Conservation (phyloP, 2,113 vertebrate genomes). For the Myotis brandtii region DNA sequence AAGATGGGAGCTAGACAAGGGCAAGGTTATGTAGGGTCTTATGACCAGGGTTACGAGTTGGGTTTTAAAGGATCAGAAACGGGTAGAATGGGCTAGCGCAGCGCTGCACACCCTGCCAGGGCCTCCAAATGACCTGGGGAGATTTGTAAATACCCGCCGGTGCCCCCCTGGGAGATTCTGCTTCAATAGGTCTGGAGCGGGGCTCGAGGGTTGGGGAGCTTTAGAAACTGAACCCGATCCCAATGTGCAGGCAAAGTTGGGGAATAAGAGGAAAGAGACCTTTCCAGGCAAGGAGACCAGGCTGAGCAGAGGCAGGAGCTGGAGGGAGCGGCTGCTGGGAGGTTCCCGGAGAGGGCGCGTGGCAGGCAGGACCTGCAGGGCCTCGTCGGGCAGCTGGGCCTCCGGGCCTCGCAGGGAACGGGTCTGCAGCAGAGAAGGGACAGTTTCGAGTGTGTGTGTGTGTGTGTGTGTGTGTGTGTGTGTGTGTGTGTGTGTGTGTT, state of each 20-base stretch:
- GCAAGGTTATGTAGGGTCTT: too few species aligned
- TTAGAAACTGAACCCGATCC: background rate
- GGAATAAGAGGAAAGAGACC: too few species aligned
- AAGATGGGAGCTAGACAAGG: too few species aligned
- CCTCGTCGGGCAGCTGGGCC: too few species aligned
- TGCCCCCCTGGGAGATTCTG: background rate
- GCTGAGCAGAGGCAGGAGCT: background rate
- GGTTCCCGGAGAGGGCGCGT: background rate
- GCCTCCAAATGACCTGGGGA: background rate
- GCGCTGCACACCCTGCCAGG: background rate
- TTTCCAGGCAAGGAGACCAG: too few species aligned
- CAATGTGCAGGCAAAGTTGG: background rate
- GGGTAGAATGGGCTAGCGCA: background rate
- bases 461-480: too few species aligned
- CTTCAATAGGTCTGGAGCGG: rapidly evolving
- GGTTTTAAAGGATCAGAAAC: too few species aligned
- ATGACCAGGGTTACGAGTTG: too few species aligned
- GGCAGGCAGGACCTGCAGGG: background rate
- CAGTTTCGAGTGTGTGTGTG: background rate
- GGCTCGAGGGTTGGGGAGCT: background rate
- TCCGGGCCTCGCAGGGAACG: rapidly evolving
- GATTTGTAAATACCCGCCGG: background rate
- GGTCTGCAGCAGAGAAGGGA: background rate
- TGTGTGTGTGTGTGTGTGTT: too few species aligned
- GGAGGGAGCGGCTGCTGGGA: rapidly evolving